Evolutionary conservation across 2,888 invertebrate genomes (phyloP).

Genomic region (Cheilosia grossa): DNA sequence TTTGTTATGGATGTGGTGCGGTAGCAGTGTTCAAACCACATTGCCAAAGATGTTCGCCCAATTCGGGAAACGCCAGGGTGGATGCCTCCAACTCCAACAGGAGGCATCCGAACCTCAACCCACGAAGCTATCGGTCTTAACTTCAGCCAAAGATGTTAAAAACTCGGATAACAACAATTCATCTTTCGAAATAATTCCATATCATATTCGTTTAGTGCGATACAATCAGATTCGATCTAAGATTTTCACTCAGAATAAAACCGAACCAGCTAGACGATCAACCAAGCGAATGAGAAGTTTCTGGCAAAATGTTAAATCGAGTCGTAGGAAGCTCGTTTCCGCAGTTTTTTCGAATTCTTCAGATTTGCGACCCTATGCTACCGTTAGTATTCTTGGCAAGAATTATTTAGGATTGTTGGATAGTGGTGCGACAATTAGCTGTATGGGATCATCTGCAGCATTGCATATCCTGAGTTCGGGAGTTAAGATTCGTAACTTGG

Average conservation of each 20-base stretch:
- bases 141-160: neutral
- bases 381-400: neutral
- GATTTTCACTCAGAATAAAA: neutral
- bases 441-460: neutral
- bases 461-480: neutral
- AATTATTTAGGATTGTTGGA: neutral
- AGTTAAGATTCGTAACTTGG: neutral
- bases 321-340: neutral
- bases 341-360: neutral
- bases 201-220: neutral
- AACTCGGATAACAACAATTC: neutral
- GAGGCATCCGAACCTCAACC: neutral
- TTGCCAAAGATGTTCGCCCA: neutral
- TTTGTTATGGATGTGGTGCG: constrained; percentile 3
- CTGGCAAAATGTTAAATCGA: neutral
- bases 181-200: neutral
- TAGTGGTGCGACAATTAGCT: neutral
- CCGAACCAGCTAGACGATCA: neutral
- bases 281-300: neutral
- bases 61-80: neutral
- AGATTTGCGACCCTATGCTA: neutral
- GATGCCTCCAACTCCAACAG: neutral
- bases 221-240: neutral
- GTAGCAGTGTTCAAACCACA: neutral
- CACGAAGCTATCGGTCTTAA: neutral